phyloP scores from a whole-genome alignment of 2,888 invertebrate genomes.

The Oxycera nigricornis region DNA sequence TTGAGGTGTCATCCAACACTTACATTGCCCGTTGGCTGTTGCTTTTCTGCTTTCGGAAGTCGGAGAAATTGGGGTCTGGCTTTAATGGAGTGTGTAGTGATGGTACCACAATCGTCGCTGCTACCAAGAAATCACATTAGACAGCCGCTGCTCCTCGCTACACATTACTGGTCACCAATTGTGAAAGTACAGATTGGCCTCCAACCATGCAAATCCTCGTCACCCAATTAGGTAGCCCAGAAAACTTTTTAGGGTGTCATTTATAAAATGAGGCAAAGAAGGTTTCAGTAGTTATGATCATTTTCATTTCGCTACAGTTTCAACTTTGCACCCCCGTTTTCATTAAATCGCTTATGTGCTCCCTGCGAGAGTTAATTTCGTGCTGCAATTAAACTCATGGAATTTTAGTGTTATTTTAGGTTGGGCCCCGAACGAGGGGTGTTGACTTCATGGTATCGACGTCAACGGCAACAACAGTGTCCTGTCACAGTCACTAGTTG shows the following conservation, averaged over 20 bases:
- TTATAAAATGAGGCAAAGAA: conserved; percentile 20
- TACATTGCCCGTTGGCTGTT: not conserved
- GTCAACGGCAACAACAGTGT: not conserved
- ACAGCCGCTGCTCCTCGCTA: not conserved
- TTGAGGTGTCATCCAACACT: conserved; percentile 28
- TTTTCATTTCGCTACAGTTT: conserved; percentile 22
- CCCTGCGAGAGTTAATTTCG: conserved; percentile 34
- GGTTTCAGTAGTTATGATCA: conserved; percentile 1
- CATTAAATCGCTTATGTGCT: conserved; percentile 24
- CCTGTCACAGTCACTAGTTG: too few species aligned
- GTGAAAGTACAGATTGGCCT: not conserved
- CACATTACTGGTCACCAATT: not conserved
- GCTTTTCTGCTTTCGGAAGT: not conserved
- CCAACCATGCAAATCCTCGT: not conserved
- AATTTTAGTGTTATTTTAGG: conserved; percentile 37
- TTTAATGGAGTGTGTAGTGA: conserved; percentile 19
- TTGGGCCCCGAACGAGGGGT: not conserved
- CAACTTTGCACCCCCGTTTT: not conserved
- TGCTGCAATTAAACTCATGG: conserved; percentile 39
- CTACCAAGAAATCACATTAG: not conserved
- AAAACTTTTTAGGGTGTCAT: conserved; percentile 17
- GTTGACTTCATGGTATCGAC: not conserved
- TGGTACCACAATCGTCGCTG: not conserved
- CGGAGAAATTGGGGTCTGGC: conserved; percentile 8
- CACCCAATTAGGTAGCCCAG: conserved; percentile 4